Conservation (phyloP, 2,797 vertebrate species). For the Oreochromis grahami region DNA sequence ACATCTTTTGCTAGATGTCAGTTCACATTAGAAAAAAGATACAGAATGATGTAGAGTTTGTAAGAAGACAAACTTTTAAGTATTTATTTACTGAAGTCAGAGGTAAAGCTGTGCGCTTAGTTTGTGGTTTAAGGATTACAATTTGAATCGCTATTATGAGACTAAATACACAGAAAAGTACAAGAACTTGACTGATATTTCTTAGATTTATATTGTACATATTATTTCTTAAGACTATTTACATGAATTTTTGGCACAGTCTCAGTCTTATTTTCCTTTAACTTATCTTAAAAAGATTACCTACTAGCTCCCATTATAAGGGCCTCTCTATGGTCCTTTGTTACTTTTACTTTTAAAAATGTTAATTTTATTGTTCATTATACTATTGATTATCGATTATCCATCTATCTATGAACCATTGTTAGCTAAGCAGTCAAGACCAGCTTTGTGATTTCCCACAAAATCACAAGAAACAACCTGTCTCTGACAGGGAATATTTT, state of each 20-base stretch:
- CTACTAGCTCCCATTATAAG: not conserved
- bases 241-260: accelerated
- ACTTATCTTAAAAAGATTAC: too few species aligned
- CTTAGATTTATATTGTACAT: not conserved
- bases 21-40: not conserved
- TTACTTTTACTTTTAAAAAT: not conserved
- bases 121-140: not conserved
- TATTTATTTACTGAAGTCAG: not conserved
- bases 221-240: not conserved
- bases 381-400: not conserved
- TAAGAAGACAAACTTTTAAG: not conserved
- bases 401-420: not conserved
- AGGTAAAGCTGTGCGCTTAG: not conserved
- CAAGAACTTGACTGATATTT: not conserved
- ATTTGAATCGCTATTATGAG: not conserved
- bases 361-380: not conserved
- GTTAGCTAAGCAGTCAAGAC: not conserved
- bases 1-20: not conserved
- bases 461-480: too few species aligned
- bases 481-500: too few species aligned
- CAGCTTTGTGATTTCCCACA: not conserved
- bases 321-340: not conserved
- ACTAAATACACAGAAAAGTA: not conserved
- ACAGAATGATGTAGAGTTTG: not conserved
- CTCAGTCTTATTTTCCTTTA: not conserved